Evolutionary conservation across 2,113 vertebrate genomes (phyloP).

Genomic region (Xiphias gladius): DNA sequence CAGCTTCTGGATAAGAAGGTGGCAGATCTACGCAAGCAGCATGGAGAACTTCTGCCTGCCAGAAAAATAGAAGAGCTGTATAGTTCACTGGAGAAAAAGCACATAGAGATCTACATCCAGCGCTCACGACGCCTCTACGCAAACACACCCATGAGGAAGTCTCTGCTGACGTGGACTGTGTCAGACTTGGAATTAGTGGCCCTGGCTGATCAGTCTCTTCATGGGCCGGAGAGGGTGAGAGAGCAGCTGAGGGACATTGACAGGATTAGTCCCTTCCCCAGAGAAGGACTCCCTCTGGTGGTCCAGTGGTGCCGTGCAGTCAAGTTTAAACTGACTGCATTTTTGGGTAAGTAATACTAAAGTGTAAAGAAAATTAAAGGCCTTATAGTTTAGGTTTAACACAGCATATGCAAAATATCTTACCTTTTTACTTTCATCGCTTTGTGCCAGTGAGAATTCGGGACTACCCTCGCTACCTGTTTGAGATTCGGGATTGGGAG

Average conservation of each 20-base stretch:
- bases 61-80: conserved; percentile 99
- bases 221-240: conserved; percentile 89
- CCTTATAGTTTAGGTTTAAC: not conserved
- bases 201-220: conserved; percentile 91
- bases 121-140: conserved; percentile 94
- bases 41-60: conserved; percentile 95
- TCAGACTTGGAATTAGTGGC: conserved; percentile 89
- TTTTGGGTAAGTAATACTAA: conserved; percentile 88
- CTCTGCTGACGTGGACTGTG: conserved; percentile 94
- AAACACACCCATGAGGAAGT: conserved; percentile 96
- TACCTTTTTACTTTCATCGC: not conserved
- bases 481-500: conserved; percentile 96
- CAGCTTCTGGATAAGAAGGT: conserved; percentile 95
- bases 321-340: conserved; percentile 89
- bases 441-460: conserved; percentile 89
- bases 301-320: conserved; percentile 96
- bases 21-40: conserved; percentile 94
- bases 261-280: conserved; percentile 90
- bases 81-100: conserved; percentile 95
- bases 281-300: conserved; percentile 90
- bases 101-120: conserved; percentile 99
- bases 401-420: not conserved
- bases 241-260: conserved; percentile 93
- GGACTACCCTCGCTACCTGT: conserved; percentile 96
- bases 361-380: not conserved